A percentile compares a stretch with the other conserved stretches of the same genome.
Conservation (phyloP, 2,888 invertebrate genomes). For the Ormyrus nitidulus region DNA sequence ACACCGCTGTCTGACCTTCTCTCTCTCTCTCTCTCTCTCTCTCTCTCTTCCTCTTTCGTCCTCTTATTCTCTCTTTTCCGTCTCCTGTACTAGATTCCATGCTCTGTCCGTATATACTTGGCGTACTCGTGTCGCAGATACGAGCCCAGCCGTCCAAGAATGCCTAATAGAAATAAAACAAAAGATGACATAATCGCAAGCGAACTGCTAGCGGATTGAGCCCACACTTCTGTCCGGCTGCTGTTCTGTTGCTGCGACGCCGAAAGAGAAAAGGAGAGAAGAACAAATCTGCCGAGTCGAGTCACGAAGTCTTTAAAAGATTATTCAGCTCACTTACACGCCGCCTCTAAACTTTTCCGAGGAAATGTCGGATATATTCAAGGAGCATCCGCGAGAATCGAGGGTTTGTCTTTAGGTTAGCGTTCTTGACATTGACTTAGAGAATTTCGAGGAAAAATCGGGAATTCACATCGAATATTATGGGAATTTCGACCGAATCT, state of each 20-base stretch:
- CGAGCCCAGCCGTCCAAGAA: conserved; percentile 5
- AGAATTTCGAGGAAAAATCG: conserved; percentile 1
- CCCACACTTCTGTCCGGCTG: neutral
- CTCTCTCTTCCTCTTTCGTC: conserved; percentile 28
- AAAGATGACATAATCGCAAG: conserved; percentile 48
- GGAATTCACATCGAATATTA: no score
- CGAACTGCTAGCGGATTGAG: conserved; percentile 1
- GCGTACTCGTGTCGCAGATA: neutral
- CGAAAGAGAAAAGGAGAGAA: neutral
- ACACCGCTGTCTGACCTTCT: conserved; percentile 43
- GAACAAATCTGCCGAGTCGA: conserved; percentile 29
- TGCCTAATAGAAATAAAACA: conserved; percentile 40
- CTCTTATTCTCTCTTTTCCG: conserved; percentile 32
- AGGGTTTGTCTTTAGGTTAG: neutral
- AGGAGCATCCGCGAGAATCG: conserved; percentile 1
- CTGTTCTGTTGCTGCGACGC: neutral
- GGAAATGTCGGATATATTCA: neutral
- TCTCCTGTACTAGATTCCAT: neutral
- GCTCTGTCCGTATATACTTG: neutral
- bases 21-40: conserved; percentile 15
- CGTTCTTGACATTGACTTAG: conserved; percentile 45
- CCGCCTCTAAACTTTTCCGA: conserved; percentile 29
- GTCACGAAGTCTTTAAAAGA: conserved; percentile 50
- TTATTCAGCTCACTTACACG: conserved; percentile 27
- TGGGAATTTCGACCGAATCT: no score